Base-by-base conservation (phyloP, 2,113 vertebrate species). In the Syrmaticus mikado region DNA sequence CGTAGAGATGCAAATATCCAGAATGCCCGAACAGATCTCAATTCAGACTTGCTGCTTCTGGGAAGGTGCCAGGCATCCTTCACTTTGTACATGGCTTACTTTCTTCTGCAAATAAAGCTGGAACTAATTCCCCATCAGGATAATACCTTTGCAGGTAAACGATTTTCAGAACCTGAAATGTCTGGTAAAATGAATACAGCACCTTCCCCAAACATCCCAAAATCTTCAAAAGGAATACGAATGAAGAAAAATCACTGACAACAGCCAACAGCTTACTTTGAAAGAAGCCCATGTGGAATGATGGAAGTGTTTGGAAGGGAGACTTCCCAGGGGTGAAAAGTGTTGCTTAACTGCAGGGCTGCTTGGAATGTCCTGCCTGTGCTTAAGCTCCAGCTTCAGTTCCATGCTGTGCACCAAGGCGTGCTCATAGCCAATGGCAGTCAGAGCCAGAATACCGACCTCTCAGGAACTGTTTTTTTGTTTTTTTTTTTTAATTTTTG, bases 221-320 rank as follows among this genome's bases (percentile, higher is more conserved):
- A 88, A 34, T 27, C 45, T 90, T 85, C 32, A 43, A 62, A 77
- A 82, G 62, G 8, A 50, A 21, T 28, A 50, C 74, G 85, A 41
- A 65, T 82, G 27, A 89, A 93, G 78, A 85, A 93, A 96, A 93
- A 4, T 2, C 22, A 21, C 46, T 40, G 61, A 82, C 32, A 92
- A 46, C 25, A 78, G 82, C 58, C 68, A 83, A 45, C 6, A 36
- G 2, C 68, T 52, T 52, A 52, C 38, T 71, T 32, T 71, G 85
- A 85, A 85, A 91, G 72, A 40, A 72, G 28, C 55, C 82, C 22
- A 2, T 21, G 41, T 74, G 68, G 76, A 90, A 30, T 1, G 13
- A 40, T 78, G 65, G 65, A 86, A 90, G 22, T 22, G 25, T 68
- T 96, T 94, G 92, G 76, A 91, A 83, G 30, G 76, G 68, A 90